These are phyloP conservation scores for Polylopha cassiicola DNA, from an alignment of 2,888 invertebrate species.

Conservation along the genomic window DNA sequence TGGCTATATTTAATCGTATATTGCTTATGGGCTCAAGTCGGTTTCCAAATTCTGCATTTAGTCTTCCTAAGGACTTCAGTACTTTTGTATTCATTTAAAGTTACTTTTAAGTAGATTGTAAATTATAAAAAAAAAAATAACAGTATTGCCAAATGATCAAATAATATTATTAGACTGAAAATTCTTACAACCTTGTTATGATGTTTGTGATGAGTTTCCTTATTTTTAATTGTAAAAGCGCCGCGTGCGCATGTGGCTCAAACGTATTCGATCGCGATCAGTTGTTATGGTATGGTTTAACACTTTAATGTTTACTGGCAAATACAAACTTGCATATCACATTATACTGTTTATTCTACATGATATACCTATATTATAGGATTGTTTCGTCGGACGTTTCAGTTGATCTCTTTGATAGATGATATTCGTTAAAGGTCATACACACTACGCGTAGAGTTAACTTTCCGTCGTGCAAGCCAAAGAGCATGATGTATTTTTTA, in stretches of 20 bases:
- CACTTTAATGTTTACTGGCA: conserved; percentile 35
- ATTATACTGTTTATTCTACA: conserved; percentile 38
- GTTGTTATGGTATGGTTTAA: conserved; percentile 33
- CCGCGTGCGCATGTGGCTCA: conserved; percentile 44
- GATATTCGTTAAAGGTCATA: conserved; percentile 56
- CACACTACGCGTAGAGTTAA: conserved; percentile 52
- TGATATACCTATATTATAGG: conserved; percentile 28
- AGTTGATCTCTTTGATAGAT: conserved; percentile 68
- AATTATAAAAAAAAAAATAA: conserved; percentile 50
- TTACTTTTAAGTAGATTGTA: conserved; percentile 48
- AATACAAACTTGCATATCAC: conserved; percentile 64
- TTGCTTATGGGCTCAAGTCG: conserved; percentile 17
- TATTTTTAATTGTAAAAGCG: conserved; percentile 27
- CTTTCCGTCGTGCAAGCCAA: conserved; percentile 75
- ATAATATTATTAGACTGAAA: conserved; percentile 70
- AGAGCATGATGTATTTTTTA: conserved; percentile 76
- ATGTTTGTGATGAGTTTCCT: conserved; percentile 35
- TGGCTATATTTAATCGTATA: conserved; percentile 19
- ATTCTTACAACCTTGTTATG: conserved; percentile 46
- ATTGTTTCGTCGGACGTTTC: conserved; percentile 49
- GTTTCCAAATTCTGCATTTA: conserved; percentile 34
- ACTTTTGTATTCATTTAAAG: conserved; percentile 47
- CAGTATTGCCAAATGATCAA: conserved; percentile 76
- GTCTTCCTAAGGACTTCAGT: conserved; percentile 65
- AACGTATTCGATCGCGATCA: conserved; percentile 33